Base-by-base conservation (phyloP, 2,113 vertebrate genomes). In the Gymnocephalus cernua region DNA sequence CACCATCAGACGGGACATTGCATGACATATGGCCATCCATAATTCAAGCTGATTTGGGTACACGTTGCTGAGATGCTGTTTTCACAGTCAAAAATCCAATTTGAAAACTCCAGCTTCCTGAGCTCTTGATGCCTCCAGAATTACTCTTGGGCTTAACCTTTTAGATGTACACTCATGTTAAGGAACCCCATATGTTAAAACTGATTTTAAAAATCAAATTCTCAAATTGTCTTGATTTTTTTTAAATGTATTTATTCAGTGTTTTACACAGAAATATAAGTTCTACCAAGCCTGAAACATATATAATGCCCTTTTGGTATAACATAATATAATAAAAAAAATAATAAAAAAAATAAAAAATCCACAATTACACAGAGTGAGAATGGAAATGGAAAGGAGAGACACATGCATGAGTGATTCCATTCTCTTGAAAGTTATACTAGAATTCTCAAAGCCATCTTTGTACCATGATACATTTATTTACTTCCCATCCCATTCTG, bases 31-130 rank as follows among this genome's bases (percentile, higher is more conserved):
- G 72, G 57, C 68, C 50, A 47, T 80, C 63, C 61, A 87, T 88
- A 77, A 83, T 80, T 90, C 79, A 83, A 56, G 11, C 70, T 78
- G 82, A 86, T 88, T 85, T 85, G 61, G 80, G 74, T 32, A 50
- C 65, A 86, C 12, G 15, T 88, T 85, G 72, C 75, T 66, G 69
- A 78, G 44, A 63, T 63, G 73, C 47, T 2, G 47, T 80, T 89
- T 84, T 83, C 67, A 82, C 59, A 48, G 41, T 81, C 84, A 83
- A 81, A 79, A 91, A 89, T 91, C 69, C 66, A 79, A 83, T 82
- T 85, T 80, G 69, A 82, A 72, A 86, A 82, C 59, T 67, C 32
- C 41, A 58, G 66, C 72, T 62, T 74, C 57, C 74, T 44, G 29
- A 62, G 71, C 56, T 54, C 66, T 44, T 54, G 62, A 83, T 50